Evolutionary conservation across 1,140 invertebrate genomes (phyloP).

Genomic region (Dinothrombium tinctorium): DNA sequence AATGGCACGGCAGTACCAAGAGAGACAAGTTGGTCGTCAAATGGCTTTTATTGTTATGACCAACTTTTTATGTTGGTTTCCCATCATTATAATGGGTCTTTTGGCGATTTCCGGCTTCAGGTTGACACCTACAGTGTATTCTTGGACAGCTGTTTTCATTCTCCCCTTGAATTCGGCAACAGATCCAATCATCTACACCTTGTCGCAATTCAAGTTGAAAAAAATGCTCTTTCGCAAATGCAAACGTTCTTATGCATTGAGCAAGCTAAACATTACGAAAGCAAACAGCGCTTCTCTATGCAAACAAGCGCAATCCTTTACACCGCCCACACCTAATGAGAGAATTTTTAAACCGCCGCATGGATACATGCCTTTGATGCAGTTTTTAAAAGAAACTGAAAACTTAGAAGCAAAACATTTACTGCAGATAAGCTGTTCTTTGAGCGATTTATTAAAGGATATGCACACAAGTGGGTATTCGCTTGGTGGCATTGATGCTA

Average conservation of each 20-base stretch:
- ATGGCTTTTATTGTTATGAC: conserved; percentile 26
- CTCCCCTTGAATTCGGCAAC: conserved; percentile 25
- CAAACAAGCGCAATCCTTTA: conserved; percentile 1
- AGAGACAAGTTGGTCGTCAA: conserved; percentile 14
- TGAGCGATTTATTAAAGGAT: conserved; percentile 14
- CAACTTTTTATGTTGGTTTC: conserved; percentile 24
- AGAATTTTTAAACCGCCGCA: conserved; percentile 14
- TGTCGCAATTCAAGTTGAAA: conserved; percentile 15
- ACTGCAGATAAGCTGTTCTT: conserved; percentile 13
- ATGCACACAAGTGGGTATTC: conserved; percentile 15
- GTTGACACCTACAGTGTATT: conserved; percentile 19
- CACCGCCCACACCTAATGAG: no score
- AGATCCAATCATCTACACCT: conserved; percentile 25
- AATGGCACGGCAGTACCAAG: conserved; percentile 9
- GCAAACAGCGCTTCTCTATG: no score
- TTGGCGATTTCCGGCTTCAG: conserved; percentile 21
- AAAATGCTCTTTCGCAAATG: neutral
- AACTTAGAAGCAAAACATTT: conserved; percentile 13
- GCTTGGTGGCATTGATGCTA: conserved; percentile 15
- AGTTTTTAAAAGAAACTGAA: conserved; percentile 14
- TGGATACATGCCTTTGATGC: conserved; percentile 15
- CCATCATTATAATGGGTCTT: conserved; percentile 25
- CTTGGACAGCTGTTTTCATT: conserved; percentile 26
- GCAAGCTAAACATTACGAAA: neutral
- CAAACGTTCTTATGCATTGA: neutral